Percentiles rank a stretch among this genome's conserved stretches.
Evolutionary conservation across 2,888 invertebrate genomes (phyloP).

Genomic region (Laspeyria flexula): DNA sequence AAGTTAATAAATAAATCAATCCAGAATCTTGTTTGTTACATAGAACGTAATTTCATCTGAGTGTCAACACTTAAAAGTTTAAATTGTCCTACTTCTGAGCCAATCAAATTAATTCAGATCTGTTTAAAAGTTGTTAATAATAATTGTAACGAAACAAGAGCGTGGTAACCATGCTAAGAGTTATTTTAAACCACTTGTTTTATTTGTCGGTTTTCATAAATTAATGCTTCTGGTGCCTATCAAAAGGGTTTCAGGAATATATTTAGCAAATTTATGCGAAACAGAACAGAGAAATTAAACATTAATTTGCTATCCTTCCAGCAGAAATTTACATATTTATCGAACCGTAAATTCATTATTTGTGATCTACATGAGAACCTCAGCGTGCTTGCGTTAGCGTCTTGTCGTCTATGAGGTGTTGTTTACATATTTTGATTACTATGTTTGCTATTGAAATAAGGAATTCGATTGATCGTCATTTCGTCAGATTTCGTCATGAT

Average conservation of each 20-base stretch:
- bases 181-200: conserved; percentile 55
- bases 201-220: conserved; percentile 57
- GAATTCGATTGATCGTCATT: no score
- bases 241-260: conserved; percentile 67
- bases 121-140: conserved; percentile 50
- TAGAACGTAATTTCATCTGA: conserved; percentile 25
- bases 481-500: no score
- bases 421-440: conserved; percentile 38
- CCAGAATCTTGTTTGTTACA: conserved; percentile 17
- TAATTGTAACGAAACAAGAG: conserved; percentile 45
- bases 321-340: conserved; percentile 77
- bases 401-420: conserved; percentile 16
- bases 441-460: conserved; percentile 7
- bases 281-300: conserved; percentile 75
- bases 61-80: conserved; percentile 33
- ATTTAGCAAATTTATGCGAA: conserved; percentile 75
- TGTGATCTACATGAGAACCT: conserved; percentile 56
- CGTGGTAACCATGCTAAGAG: conserved; percentile 33
- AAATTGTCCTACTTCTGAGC: conserved; percentile 44
- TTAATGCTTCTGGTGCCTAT: conserved; percentile 57
- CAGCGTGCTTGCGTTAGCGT: conserved; percentile 19
- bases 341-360: conserved; percentile 68
- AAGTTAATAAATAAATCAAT: conserved; percentile 38
- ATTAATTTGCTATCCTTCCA: conserved; percentile 74
- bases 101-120: conserved; percentile 54